A percentile compares a stretch with the other conserved stretches of the same genome.
phyloP scores from a whole-genome alignment of 2,888 invertebrate species.

The Erynnis tages region DNA sequence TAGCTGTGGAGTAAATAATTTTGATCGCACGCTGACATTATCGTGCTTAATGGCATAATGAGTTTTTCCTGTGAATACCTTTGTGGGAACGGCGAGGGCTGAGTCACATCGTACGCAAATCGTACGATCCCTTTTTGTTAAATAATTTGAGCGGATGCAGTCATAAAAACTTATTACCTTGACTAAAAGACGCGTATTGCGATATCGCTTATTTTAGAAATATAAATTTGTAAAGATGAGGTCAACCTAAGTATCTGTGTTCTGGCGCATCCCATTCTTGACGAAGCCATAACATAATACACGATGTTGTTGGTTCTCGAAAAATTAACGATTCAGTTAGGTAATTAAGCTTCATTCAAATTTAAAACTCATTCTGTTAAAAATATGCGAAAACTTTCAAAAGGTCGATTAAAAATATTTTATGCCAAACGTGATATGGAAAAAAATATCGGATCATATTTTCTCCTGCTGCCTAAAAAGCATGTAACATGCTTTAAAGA shows the following conservation, averaged over 20 bases:
- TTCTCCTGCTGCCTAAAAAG: conserved; percentile 45
- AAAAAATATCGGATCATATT: conserved; percentile 56
- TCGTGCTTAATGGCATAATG: conserved; percentile 63
- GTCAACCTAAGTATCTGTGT: conserved; percentile 42
- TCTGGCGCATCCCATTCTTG: conserved; percentile 45
- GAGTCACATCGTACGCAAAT: conserved; percentile 60
- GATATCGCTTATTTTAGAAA: conserved; percentile 24
- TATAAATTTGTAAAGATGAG: conserved; percentile 35
- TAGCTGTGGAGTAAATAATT: conserved; percentile 31
- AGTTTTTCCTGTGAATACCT: conserved; percentile 68
- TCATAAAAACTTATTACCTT: conserved; percentile 36
- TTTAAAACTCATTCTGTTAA: conserved; percentile 6
- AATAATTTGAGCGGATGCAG: conserved; percentile 40
- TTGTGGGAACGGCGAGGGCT: conserved; percentile 68
- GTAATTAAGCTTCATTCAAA: conserved; percentile 51
- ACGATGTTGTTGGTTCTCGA: conserved; percentile 37
- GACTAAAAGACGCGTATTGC: conserved; percentile 30
- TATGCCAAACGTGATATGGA: conserved; percentile 30
- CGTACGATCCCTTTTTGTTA: conserved; percentile 55
- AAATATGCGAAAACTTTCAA: conserved; percentile 3
- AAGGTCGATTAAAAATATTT: conserved; percentile 11
- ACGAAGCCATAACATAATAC: conserved; percentile 39
- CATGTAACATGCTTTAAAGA: conserved; percentile 68
- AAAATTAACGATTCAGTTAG: conserved; percentile 43
- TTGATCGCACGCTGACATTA: conserved; percentile 68